A percentile compares a stretch with the other conserved stretches of the same genome.
phyloP scores from a whole-genome alignment of 2,888 invertebrate species.

The Thereva nobilitata region DNA sequence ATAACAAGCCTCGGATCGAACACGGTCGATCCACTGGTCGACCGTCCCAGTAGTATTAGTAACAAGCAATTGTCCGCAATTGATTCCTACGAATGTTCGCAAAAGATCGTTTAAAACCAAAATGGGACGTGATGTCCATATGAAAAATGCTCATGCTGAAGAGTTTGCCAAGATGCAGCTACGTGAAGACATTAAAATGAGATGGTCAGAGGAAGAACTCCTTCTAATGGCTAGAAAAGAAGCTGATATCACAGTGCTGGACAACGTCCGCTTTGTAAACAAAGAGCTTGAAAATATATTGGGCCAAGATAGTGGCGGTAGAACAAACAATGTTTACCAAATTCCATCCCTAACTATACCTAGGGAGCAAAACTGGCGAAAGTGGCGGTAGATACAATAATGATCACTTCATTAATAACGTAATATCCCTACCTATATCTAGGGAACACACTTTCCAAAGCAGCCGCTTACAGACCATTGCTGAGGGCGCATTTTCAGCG shows the following conservation, averaged over 20 bases:
- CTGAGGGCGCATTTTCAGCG: neutral
- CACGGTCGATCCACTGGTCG: constrained; percentile 14
- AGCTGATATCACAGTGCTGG: neutral
- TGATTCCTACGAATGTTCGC: neutral
- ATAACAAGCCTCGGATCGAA: too few relatives aligned
- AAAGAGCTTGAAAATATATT: neutral
- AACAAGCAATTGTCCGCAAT: neutral
- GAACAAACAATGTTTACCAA: too few relatives aligned
- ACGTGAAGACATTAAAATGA: neutral
- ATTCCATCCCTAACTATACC: too few relatives aligned
- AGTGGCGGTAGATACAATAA: neutral
- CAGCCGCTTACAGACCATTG: neutral
- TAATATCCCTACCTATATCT: neutral
- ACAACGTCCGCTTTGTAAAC: neutral
- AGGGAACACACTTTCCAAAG: neutral
- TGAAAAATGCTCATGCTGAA: neutral
- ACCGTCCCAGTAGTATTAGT: neutral
- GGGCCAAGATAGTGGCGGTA: neutral
- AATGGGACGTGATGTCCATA: constrained; percentile 2
- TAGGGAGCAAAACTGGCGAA: neutral
- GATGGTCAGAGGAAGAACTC: too few relatives aligned
- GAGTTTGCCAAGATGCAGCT: neutral
- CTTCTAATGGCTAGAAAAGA: constrained; percentile 5
- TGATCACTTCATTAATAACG: neutral
- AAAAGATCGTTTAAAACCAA: neutral